phyloP scores from a whole-genome alignment of 2,888 invertebrate genomes.

The Plagiodera versicolora region DNA sequence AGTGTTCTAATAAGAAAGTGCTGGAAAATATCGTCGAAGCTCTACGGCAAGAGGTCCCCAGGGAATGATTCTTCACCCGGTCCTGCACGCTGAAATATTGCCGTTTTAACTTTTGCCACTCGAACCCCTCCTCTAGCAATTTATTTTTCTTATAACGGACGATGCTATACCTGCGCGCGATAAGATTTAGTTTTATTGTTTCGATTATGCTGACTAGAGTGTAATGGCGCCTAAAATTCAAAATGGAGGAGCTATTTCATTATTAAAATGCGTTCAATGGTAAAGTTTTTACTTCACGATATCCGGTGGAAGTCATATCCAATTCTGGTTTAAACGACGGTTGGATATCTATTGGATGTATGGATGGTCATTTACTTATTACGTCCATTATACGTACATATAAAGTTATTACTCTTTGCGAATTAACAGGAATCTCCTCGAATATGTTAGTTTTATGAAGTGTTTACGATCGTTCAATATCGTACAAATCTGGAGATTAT shows the following conservation, averaged over 20 bases:
- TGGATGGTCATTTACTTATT: too few species aligned
- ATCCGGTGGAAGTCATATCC: too few species aligned
- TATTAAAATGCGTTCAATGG: too few species aligned
- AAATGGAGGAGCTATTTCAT: background rate
- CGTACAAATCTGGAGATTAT: too few species aligned
- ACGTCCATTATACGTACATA: too few species aligned
- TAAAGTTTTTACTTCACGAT: too few species aligned
- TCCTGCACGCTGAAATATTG: constrained; percentile 42
- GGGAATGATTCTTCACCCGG: constrained; percentile 49
- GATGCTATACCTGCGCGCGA: constrained; percentile 25
- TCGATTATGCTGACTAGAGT: constrained; percentile 20
- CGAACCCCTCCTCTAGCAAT: constrained; percentile 29
- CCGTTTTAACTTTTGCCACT: constrained; percentile 44
- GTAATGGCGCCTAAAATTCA: constrained; percentile 24
- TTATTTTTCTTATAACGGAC: constrained; percentile 34
- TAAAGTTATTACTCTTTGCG: too few species aligned
- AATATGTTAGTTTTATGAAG: too few species aligned
- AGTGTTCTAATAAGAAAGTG: constrained; percentile 55
- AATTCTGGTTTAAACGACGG: too few species aligned
- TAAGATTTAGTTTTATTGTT: constrained; percentile 32
- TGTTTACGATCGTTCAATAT: too few species aligned
- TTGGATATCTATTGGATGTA: too few species aligned
- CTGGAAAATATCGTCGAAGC: constrained; percentile 49
- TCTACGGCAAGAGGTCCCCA: constrained; percentile 48
- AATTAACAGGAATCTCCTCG: too few species aligned